Conservation (phyloP, 2,113 vertebrate species). For the Erythrolamprus reginae region DNA sequence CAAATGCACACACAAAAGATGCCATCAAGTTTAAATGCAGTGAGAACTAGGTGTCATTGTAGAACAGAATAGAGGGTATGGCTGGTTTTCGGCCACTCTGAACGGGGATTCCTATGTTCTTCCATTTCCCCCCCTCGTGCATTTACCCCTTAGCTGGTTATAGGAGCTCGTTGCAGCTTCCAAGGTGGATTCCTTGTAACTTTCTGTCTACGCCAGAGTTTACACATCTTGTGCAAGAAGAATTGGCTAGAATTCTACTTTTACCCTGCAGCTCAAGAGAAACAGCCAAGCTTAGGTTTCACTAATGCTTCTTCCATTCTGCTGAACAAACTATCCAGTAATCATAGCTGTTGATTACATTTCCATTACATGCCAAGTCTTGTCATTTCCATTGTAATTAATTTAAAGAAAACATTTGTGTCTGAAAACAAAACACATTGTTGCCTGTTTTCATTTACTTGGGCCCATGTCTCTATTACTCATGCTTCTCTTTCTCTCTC, state of each 20-base stretch:
- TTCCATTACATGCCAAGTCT: conserved; percentile 71
- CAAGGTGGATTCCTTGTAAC: background rate
- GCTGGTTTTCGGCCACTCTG: background rate
- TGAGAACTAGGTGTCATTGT: background rate
- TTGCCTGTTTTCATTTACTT: conserved; percentile 57
- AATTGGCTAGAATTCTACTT: conserved; percentile 29
- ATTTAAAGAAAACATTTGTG: conserved; percentile 84
- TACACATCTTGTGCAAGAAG: conserved; percentile 26
- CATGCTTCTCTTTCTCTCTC: background rate
- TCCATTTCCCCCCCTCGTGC: background rate
- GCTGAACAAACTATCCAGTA: conserved; percentile 63
- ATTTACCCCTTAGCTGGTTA: background rate
- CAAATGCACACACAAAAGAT: background rate
- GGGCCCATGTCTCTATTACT: conserved; percentile 52
- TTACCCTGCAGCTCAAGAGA: conserved; percentile 38
- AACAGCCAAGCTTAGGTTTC: conserved; percentile 43
- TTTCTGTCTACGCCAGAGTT: background rate
- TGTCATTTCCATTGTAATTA: conserved; percentile 77
- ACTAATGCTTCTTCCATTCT: conserved; percentile 52
- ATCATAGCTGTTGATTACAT: conserved; percentile 76
- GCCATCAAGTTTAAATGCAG: background rate
- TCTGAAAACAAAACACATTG: conserved; percentile 64
- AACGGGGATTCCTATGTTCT: background rate
- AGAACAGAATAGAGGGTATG: background rate
- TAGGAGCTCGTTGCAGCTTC: background rate